Conservation (phyloP, 2,888 invertebrate species). For the Enchytraeus crypticus region DNA sequence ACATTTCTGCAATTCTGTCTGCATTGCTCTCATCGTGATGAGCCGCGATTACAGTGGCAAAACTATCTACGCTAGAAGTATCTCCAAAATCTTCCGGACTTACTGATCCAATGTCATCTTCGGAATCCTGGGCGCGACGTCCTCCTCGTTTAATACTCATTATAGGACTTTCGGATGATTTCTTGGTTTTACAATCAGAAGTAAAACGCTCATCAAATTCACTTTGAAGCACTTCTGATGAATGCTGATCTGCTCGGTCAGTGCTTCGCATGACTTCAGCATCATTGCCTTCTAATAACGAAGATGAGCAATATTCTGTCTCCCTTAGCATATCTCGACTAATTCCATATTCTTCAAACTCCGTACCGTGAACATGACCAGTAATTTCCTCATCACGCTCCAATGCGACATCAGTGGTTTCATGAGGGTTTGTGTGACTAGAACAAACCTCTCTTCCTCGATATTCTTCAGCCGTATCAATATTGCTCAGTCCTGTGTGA, state of each 20-base stretch:
- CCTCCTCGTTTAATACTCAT: neutral
- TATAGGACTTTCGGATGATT: neutral
- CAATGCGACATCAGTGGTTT: neutral
- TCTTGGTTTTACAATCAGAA: neutral
- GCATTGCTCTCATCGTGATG: slow-evolving; percentile 47
- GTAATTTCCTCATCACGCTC: neutral
- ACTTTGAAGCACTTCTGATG: neutral
- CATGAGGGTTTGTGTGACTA: neutral
- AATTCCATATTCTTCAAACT: neutral
- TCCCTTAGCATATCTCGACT: no score
- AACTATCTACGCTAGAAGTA: slow-evolving; percentile 46
- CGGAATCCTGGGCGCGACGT: neutral
- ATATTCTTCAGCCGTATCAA: neutral
- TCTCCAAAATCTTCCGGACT: slow-evolving; percentile 38
- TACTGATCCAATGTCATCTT: slow-evolving; percentile 1
- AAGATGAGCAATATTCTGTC: no score
- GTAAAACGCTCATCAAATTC: neutral
- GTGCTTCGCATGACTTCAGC: no score
- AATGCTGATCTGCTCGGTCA: neutral
- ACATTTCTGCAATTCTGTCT: slow-evolving; percentile 53
- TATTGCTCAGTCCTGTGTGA: neutral
- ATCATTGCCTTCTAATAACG: no score
- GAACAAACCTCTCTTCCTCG: neutral
- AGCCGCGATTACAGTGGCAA: slow-evolving; percentile 45
- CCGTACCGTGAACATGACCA: neutral